Base-by-base conservation (phyloP, 1,140 invertebrate species). In the Centruroides sculpturatus region DNA sequence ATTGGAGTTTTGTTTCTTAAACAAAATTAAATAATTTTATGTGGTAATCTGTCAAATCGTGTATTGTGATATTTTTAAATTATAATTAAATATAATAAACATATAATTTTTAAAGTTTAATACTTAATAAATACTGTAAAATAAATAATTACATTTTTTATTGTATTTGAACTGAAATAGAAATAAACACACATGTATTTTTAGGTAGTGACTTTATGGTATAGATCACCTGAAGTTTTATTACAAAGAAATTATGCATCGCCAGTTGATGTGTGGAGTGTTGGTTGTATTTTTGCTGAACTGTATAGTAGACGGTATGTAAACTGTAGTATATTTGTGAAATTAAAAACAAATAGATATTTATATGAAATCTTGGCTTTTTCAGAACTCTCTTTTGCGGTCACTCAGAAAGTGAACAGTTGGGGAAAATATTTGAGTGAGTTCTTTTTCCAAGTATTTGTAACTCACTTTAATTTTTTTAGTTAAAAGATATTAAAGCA, bases 151-250 rank as follows among this genome's bases (percentile, higher is more conserved):
- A 23, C 0, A 23, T 23, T 23, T 23, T 23, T 23, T 23, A 23
- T 23, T 23, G 2, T 23, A 23, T 23, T 23, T 23, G 23, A 23
- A 23, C 23, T 23, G 23, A 23, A 23, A 23, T 23, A 23, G 2
- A 23, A 23, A 23, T 23, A 23, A 23, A 23, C 23, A 23, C 23
- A 23, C 23, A 23, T 62, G 36, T 98, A 94, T 3, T 59, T 67
- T 23, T 71, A 92, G 88, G 88, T 96, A 58, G 94, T 98, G n/a
- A 98, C 94, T 0, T 75, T 98, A n/a, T 98, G 93, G 93, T 98
- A 98, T 73, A 78, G 95, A 47, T 83, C 92, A 0, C 95, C 95
- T 0, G 95, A 99, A 79, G 88, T 98, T 3, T 78, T 99, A 5
- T 76, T 99, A 10, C 85, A 86, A 59, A 82, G 84, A 61, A 76